phyloP scores from a whole-genome alignment of 92 coral and sea anemone species.

The Diadumene lineata region DNA sequence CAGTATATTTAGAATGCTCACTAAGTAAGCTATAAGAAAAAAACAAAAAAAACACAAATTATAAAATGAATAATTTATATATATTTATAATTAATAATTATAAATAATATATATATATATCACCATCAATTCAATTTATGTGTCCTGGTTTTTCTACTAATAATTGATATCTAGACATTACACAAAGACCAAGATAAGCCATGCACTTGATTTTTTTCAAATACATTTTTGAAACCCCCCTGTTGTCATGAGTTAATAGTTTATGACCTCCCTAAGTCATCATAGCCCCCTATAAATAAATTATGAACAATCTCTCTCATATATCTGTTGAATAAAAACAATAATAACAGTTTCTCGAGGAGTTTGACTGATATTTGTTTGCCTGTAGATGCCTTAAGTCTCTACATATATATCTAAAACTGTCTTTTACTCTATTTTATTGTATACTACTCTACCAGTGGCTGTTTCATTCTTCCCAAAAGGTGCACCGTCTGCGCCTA shows the following conservation, averaged over 20 bases:
- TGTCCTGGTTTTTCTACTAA: background rate
- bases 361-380: background rate
- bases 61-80: background rate
- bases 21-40: constrained; percentile 47
- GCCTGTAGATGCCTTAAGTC: too few species aligned
- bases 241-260: background rate
- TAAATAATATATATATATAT: constrained; percentile 2
- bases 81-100: background rate
- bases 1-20: constrained; percentile 60
- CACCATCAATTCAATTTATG: background rate
- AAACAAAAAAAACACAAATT: too few species aligned
- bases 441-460: constrained; percentile 28
- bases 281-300: background rate
- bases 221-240: background rate
- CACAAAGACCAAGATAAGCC: too few species aligned
- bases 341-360: too few species aligned
- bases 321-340: too few species aligned
- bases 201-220: background rate
- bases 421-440: background rate
- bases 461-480: constrained; percentile 63
- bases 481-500: constrained; percentile 58
- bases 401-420: too few species aligned
- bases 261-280: background rate
- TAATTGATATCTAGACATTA: background rate
- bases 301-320: background rate